Evolutionary conservation across 2,888 invertebrate genomes (phyloP).

Genomic region (Acleris emargana): DNA sequence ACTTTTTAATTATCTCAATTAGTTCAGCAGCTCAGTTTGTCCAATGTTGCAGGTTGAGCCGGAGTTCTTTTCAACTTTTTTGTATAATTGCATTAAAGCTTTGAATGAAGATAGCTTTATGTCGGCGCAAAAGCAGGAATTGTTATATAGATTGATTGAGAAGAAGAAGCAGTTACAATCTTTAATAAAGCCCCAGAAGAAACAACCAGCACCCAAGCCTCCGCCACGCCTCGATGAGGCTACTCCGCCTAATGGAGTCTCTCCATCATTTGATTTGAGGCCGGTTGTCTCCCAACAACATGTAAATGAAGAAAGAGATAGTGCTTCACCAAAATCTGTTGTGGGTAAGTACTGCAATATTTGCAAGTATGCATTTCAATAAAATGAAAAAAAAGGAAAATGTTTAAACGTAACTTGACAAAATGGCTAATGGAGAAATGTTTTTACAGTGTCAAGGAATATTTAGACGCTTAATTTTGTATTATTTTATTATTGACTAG

Average conservation of each 20-base stretch:
- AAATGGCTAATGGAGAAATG: too few relatives aligned
- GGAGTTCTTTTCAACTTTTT: slow-evolving; percentile 87
- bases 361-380: too few relatives aligned
- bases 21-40: slow-evolving; percentile 15
- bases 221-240: slow-evolving; percentile 72
- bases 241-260: slow-evolving; percentile 76
- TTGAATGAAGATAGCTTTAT: slow-evolving; percentile 71
- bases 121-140: slow-evolving; percentile 84
- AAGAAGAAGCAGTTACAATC: slow-evolving; percentile 85
- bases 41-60: slow-evolving; percentile 84
- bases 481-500: too few relatives aligned
- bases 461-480: too few relatives aligned
- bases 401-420: too few relatives aligned
- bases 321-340: slow-evolving; percentile 39
- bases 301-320: slow-evolving; percentile 68
- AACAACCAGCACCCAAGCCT: slow-evolving; percentile 73
- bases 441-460: too few relatives aligned
- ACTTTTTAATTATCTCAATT: slow-evolving; percentile 28
- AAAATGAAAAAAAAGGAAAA: too few relatives aligned
- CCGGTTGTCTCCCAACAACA: slow-evolving; percentile 78
- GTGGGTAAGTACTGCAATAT: slow-evolving; percentile 16
- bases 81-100: slow-evolving; percentile 87
- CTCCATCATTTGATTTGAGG: slow-evolving; percentile 74
- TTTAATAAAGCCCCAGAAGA: slow-evolving; percentile 65
- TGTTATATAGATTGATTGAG: slow-evolving; percentile 85